Base-by-base conservation (phyloP, 2,113 vertebrate species). In the Cyprinus carpio region DNA sequence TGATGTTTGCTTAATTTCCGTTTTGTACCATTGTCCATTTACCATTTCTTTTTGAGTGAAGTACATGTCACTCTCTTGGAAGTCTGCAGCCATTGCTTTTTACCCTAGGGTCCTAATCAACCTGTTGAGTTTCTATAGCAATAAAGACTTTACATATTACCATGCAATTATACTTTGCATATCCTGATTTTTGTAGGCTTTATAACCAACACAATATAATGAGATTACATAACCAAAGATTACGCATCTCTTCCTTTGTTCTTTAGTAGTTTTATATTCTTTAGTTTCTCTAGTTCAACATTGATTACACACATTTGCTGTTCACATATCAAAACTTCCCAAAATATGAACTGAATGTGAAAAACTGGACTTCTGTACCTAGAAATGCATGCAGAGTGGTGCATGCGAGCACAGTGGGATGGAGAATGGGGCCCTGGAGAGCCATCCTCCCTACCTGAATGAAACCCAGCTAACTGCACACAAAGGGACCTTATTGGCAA, bases 401-500 rank as follows among this genome's bases (percentile, higher is more conserved):
- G 51, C 4, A 60, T 49, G 54, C 46, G 8, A 51, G 69, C 49
- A 64, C 49, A 75, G 13, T 56, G 56, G 29, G 37, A 25, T 7
- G 83, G 15, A 62, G 81, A 51, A 89, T 86, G 79, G n/a, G n/a
- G 64, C 84, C 83, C 75, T 37, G 40, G 49, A 82, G 29, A 82
- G 85, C 87, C 88, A 87, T 84, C 71, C 65, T 84, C 67, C 75
- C 82, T 81, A 84, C 86, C 77, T 89, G 85, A 92, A 86, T 82
- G 37, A 85, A 78, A 43, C 65, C 67, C 76, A 85, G 89, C 87
- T 84, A 89, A 90, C 71, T 82, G 43, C 72, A 82, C 88, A 88
- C 78, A 72, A 86, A 85, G 40, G 83, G 88, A 86, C 8, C 85
- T 91, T 86, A 85, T 86, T 90, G 88, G 74, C 69, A 46, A 85